These are phyloP conservation scores for Echiichthys vipera DNA, from an alignment of 2,797 vertebrate species.

Conservation along the genomic window DNA sequence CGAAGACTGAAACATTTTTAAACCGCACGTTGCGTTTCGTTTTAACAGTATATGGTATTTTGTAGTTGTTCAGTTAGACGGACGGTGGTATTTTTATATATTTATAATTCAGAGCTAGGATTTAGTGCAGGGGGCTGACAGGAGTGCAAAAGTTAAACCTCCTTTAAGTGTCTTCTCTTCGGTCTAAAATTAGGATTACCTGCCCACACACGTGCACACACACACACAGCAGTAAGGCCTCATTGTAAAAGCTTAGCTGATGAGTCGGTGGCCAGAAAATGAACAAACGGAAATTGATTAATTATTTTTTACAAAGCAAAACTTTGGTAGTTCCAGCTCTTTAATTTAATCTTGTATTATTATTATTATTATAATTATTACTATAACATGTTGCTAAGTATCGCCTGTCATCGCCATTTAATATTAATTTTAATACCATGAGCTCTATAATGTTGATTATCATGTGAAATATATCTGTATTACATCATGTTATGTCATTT, in stretches of 20 bases:
- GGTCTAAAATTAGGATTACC: conserved; percentile 38
- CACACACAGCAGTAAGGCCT: background rate
- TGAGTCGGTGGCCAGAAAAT: background rate
- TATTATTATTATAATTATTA: too few species aligned
- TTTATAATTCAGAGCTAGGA: background rate
- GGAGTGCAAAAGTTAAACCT: background rate
- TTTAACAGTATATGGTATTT: background rate
- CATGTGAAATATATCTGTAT: too few species aligned
- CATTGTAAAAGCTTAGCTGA: background rate
- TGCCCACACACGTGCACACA: background rate
- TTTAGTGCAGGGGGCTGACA: background rate
- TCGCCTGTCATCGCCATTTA: too few species aligned
- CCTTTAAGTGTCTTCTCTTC: background rate
- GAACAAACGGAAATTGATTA: background rate
- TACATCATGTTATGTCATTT: too few species aligned
- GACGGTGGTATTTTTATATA: background rate
- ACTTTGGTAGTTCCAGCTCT: background rate
- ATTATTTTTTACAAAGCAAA: too few species aligned
- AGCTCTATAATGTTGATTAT: too few species aligned
- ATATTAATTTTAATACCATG: too few species aligned
- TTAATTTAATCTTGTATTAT: too few species aligned
- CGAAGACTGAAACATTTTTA: background rate
- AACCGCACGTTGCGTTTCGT: background rate
- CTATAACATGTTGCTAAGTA: too few species aligned
- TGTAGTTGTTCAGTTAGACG: background rate